Evolutionary conservation across 2,888 invertebrate species (phyloP).

Genomic region (Plusia festucae): DNA sequence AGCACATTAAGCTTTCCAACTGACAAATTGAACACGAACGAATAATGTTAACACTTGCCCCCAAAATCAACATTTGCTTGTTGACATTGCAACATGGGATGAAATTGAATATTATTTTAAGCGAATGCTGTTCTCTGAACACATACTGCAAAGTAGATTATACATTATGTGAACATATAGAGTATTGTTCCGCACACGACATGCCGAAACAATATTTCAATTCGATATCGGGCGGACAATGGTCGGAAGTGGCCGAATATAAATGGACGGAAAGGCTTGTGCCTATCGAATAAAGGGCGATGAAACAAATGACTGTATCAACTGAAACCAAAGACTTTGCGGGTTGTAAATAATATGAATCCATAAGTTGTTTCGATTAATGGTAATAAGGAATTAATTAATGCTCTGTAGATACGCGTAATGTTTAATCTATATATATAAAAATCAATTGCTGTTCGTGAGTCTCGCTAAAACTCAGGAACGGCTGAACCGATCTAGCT

Average conservation of each 20-base stretch:
- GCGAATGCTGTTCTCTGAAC: conserved; percentile 46
- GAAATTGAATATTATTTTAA: conserved; percentile 69
- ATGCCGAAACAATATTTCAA: conserved; percentile 87
- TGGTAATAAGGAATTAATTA: conserved; percentile 9
- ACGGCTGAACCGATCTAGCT: too few relatives aligned
- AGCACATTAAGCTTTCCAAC: conserved; percentile 66
- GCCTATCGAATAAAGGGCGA: conserved; percentile 81
- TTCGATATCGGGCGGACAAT: conserved; percentile 85
- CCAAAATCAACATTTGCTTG: conserved; percentile 71
- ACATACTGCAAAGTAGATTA: conserved; percentile 53
- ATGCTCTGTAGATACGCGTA: neutral
- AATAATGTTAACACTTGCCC: conserved; percentile 73
- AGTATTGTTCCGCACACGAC: conserved; percentile 77
- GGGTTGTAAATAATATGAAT: conserved; percentile 48
- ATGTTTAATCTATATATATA: too few relatives aligned
- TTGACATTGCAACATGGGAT: conserved; percentile 64
- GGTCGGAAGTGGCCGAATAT: conserved; percentile 87
- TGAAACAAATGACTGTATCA: conserved; percentile 70
- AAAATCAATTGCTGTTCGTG: too few relatives aligned
- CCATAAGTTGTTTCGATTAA: conserved; percentile 11
- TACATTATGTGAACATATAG: conserved; percentile 58
- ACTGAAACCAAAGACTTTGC: conserved; percentile 59
- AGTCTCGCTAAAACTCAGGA: too few relatives aligned
- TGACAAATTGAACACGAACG: conserved; percentile 69
- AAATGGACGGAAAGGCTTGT: conserved; percentile 85